Evolutionary conservation across 2,113 vertebrate genomes (phyloP), one percentile per base, ranked within the genome.

Genomic region (Neolamprologus caudopunctatus): DNA sequence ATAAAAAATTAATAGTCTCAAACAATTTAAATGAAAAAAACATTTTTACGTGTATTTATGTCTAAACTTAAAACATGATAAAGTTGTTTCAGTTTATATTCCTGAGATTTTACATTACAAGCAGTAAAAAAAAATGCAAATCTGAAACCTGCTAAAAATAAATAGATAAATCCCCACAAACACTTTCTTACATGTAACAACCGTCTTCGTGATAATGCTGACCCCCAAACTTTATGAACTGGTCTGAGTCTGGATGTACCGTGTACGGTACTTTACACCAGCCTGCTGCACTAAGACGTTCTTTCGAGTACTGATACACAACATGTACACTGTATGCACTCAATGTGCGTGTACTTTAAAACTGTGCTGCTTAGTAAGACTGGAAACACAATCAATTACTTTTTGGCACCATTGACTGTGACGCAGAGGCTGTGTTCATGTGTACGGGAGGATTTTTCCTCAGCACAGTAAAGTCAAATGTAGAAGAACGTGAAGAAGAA

Each of bases 331-430:
- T 37, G 61, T n/a, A 11, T 17, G 24, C 21, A 45, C 40, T 0
- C 21, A 26, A 21, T 11, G 14, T 45, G 37, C 1, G 9, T 0
- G 13, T 24, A 5, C 1, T 73, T 16, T 73, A 8, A 45, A 75
- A 75, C 68, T 11, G 68, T 26, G 37, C 0, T 40, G 35, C 7
- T 40, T 3, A 1, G 35, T n/a, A 12, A n/a, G 63, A 14, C 5
- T 14, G 63, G 5, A 71, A 14, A 42, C 12, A 71, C 10, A 40
- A 24, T 0, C 0, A 13, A 6, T 26, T 7, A 47, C 68, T 28
- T 2, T 1, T 28, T 3, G 4, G 40, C 1, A 28, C 1, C 68
- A 73, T 2, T 45, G 14, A 28, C 8, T 14, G 35, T 14, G 63
- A 71, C 7, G 1, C 61, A 8, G 33, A n/a, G 33, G 10, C 33